Conservation (phyloP, 2,888 invertebrate species). For the Orgyia antiqua region DNA sequence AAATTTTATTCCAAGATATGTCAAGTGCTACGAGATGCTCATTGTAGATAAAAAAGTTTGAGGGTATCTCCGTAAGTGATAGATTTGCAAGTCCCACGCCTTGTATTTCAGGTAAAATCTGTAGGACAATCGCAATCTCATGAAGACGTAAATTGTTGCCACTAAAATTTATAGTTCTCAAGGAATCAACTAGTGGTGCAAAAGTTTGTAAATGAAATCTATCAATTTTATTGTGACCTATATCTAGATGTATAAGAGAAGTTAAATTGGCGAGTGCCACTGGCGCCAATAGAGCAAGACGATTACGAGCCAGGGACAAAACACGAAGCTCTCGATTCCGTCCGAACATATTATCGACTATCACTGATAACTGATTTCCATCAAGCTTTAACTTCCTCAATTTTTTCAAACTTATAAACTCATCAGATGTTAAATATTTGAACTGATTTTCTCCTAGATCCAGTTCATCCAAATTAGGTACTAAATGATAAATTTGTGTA, state of each 20-base stretch:
- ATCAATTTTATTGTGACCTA: conserved; percentile 86
- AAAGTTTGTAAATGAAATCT: conserved; percentile 81
- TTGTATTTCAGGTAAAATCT: conserved; percentile 76
- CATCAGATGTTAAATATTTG: conserved; percentile 85
- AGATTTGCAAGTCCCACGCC: conserved; percentile 80
- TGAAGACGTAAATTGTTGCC: conserved; percentile 80
- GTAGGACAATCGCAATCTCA: conserved; percentile 77
- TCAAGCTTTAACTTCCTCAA: conserved; percentile 82
- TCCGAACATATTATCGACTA: conserved; percentile 84
- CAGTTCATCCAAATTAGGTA: conserved; percentile 83
- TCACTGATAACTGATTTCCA: conserved; percentile 87
- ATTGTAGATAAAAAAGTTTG: conserved; percentile 77
- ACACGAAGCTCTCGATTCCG: conserved; percentile 73
- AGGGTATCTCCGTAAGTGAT: conserved; percentile 74
- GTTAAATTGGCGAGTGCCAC: conserved; percentile 86
- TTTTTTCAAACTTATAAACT: conserved; percentile 83
- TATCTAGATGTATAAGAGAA: conserved; percentile 82
- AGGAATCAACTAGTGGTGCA: conserved; percentile 78
- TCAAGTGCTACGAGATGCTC: conserved; percentile 82
- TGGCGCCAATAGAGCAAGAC: conserved; percentile 85
- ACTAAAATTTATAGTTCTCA: conserved; percentile 82
- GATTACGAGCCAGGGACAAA: conserved; percentile 83
- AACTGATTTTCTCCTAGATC: conserved; percentile 88
- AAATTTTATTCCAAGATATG: conserved; percentile 85
- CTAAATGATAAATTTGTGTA: conserved; percentile 87